Conservation (phyloP, 1,140 invertebrate species). For the Bombus ignitus region DNA sequence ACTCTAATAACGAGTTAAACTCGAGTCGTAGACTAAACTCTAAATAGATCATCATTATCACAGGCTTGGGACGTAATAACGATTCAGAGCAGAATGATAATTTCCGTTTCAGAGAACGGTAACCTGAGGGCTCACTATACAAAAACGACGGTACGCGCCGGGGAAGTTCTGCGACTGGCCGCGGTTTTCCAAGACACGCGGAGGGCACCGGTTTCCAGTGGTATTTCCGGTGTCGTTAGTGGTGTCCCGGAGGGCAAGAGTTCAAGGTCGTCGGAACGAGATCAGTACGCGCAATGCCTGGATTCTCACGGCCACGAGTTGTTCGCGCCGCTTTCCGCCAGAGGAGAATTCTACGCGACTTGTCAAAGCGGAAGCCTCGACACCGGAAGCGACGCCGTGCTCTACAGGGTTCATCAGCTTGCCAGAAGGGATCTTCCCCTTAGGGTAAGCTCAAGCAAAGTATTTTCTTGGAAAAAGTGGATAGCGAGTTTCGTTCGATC, state of each 20-base stretch:
- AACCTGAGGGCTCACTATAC: conserved; percentile 80
- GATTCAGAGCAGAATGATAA: not conserved
- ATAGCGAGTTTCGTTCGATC: not conserved
- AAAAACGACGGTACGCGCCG: conserved; percentile 80
- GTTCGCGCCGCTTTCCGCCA: conserved; percentile 77
- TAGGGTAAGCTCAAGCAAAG: conserved; percentile 66
- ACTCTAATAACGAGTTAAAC: not conserved
- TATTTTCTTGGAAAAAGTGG: too few species aligned
- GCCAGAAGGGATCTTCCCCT: conserved; percentile 78
- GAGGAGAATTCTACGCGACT: conserved; percentile 80
- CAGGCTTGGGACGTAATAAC: not conserved
- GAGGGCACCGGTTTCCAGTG: conserved; percentile 71
- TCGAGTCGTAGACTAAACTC: not conserved
- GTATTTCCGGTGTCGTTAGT: conserved; percentile 70
- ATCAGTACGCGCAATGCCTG: conserved; percentile 82
- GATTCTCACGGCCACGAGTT: conserved; percentile 80
- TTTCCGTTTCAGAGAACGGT: conserved; percentile 76
- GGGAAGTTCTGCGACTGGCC: conserved; percentile 79
- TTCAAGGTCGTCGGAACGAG: conserved; percentile 79
- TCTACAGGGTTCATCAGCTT: conserved; percentile 80
- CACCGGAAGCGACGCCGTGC: conserved; percentile 79
- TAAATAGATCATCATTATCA: not conserved
- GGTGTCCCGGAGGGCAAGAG: conserved; percentile 75
- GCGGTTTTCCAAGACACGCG: conserved; percentile 82
- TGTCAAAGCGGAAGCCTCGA: conserved; percentile 79